Percentiles rank a stretch among this genome's conserved stretches.
phyloP scores from a whole-genome alignment of 1,140 invertebrate species.

The Anoplophora glabripennis region DNA sequence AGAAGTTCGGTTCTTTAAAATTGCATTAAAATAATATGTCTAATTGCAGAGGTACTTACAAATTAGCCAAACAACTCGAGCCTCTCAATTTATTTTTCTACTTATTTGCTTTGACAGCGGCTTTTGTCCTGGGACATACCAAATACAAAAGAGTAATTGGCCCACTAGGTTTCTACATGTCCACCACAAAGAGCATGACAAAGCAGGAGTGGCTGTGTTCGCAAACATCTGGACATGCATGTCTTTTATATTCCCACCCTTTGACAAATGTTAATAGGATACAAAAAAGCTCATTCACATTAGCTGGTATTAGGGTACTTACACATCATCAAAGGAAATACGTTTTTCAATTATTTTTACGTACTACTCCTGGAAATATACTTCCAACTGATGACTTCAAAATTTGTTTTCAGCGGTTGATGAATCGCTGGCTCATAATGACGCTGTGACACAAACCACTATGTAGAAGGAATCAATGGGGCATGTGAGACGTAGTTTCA shows the following conservation, averaged over 20 bases:
- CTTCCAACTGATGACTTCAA: background rate
- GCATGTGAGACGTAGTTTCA: background rate
- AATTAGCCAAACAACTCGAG: no score
- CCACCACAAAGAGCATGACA: slow-evolving; percentile 17
- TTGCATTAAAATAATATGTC: no score
- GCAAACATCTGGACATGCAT: slow-evolving; percentile 36
- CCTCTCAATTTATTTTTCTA: no score
- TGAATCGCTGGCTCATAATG: background rate
- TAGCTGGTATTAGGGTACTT: background rate
- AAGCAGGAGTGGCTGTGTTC: slow-evolving; percentile 13
- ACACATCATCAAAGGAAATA: background rate
- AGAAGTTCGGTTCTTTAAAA: no score
- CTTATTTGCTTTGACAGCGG: background rate
- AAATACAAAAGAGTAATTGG: background rate
- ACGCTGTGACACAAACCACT: background rate
- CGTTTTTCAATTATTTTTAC: background rate
- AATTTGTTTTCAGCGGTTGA: background rate
- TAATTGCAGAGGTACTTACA: no score
- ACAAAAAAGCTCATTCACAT: slow-evolving; percentile 3
- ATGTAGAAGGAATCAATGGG: background rate
- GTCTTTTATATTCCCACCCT: slow-evolving; percentile 26
- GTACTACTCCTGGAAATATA: background rate
- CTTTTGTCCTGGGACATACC: background rate
- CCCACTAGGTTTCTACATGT: background rate
- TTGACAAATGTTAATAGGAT: slow-evolving; percentile 24